Conservation (phyloP, 2,888 invertebrate species). For the Elysia crispata region DNA sequence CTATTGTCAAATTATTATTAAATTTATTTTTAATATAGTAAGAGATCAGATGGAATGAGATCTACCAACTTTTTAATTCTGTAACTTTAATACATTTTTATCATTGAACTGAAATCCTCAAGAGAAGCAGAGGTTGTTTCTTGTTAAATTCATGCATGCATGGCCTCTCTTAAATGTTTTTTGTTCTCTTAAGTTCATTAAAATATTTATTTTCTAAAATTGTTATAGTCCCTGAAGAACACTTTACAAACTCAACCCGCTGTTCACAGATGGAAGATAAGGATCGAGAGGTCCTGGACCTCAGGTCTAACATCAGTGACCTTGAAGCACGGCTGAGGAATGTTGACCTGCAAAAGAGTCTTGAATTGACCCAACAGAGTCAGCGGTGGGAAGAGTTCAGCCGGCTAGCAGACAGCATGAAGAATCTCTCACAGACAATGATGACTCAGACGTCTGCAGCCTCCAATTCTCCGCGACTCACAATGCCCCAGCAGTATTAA, state of each 20-base stretch:
- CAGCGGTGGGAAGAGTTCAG: slow-evolving; percentile 77
- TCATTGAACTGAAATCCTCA: too few species aligned
- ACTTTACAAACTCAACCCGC: background rate
- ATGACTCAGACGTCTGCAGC: slow-evolving; percentile 45
- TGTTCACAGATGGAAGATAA: slow-evolving; percentile 59
- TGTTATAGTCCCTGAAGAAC: background rate
- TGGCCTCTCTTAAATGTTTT: too few species aligned
- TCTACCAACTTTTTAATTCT: too few species aligned
- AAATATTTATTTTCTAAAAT: background rate
- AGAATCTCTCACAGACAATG: slow-evolving; percentile 71
- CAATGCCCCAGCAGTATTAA: slow-evolving; percentile 35
- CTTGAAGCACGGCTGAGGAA: slow-evolving; percentile 58
- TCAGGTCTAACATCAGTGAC: slow-evolving; percentile 58
- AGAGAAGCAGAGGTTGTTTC: too few species aligned
- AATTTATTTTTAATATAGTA: too few species aligned
- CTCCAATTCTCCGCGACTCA: slow-evolving; percentile 2
- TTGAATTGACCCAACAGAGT: slow-evolving; percentile 69
- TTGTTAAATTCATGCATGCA: too few species aligned
- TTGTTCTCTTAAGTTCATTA: slow-evolving; percentile 23
- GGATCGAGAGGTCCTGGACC: slow-evolving; percentile 61
- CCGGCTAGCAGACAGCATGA: slow-evolving; percentile 76
- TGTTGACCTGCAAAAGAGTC: slow-evolving; percentile 61
- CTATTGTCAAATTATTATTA: too few species aligned
- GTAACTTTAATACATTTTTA: too few species aligned
- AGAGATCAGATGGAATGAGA: too few species aligned